Base-by-base conservation (phyloP, 1,140 invertebrate species). In the Antheraea pernyi region DNA sequence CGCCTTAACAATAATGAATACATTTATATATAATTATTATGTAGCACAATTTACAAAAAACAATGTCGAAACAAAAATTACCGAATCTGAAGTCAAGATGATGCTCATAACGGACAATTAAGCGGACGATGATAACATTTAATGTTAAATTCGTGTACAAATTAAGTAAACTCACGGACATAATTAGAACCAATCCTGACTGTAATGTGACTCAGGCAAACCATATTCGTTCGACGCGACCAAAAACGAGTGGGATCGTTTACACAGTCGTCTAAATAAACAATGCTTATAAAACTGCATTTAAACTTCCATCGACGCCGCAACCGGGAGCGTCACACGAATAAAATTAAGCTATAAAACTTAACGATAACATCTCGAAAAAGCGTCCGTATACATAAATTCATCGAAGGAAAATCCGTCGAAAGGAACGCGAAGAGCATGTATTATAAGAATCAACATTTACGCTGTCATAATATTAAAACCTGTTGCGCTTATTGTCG, bases 281-380 rank as follows among this genome's bases (percentile, higher is more conserved):
- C 75, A 85, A 81, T 81, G 75, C n/a, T 53, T 53, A 73, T 76
- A 63, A 70, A 72, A 62, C 19, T n/a, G 11, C 19, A 11, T 61
- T 61, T 61, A 61, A 11, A 61, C 11, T 22, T 30, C 8, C 63
- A 65, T n/a, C 16, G 46, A 16, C 46, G 46, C 46, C 46, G 46
- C 63, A 7, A 16, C 37, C 13, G 36, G 13, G 71, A 36, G 48
- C 46, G 72, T 73, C 70, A 70, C 68, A 22, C 75, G 77, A 79
- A 80, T 70, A 70, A 82, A 85, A 86, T 84, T 83, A 86, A 83
- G 86, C 74, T 75, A 80, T 86, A 86, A 85, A 88, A 84, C 66
- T 81, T 82, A 78, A 85, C 72, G 81, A 86, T 83, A 84, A 74
- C 73, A 85, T 86, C 81, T 74, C 70, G 63, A 69, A 71, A 80